These are phyloP conservation scores for Yponomeuta cagnagella DNA, from an alignment of 2,888 invertebrate genomes.

Conservation along the genomic window DNA sequence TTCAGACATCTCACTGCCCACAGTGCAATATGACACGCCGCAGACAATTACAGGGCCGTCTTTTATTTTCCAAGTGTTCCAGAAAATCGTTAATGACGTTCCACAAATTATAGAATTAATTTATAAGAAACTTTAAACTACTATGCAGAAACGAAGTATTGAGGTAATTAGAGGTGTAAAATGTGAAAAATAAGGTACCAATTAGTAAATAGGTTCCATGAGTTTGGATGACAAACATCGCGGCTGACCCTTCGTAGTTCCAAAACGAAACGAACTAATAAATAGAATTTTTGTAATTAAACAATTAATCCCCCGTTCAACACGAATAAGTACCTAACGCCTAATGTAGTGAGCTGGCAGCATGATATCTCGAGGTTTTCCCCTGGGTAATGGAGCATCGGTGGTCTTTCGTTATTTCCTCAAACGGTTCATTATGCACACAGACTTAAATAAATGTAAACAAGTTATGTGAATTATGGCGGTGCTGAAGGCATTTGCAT, in stretches of 20 bases:
- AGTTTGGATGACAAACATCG: neutral
- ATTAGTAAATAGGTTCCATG: no score
- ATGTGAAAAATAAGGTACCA: no score
- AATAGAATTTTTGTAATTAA: neutral
- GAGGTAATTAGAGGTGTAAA: no score
- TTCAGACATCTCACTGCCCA: neutral
- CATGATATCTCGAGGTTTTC: neutral
- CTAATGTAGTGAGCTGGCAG: neutral
- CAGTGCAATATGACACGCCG: no score
- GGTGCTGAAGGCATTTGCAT: neutral
- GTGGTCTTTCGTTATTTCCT: slow-evolving; percentile 7
- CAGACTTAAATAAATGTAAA: neutral
- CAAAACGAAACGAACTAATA: neutral
- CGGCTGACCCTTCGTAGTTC: neutral
- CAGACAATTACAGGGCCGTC: neutral
- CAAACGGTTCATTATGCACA: slow-evolving; percentile 3
- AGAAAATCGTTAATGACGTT: neutral
- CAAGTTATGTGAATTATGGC: neutral
- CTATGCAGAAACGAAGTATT: no score
- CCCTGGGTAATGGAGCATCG: slow-evolving; percentile 13
- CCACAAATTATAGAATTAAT: no score
- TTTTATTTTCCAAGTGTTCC: neutral
- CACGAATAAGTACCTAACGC: neutral
- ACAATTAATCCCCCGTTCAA: neutral
- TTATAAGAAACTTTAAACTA: neutral